These are phyloP conservation scores for Cephalopachus bancanus DNA, from an alignment of 2,797 vertebrate species.

Conservation along the genomic window DNA sequence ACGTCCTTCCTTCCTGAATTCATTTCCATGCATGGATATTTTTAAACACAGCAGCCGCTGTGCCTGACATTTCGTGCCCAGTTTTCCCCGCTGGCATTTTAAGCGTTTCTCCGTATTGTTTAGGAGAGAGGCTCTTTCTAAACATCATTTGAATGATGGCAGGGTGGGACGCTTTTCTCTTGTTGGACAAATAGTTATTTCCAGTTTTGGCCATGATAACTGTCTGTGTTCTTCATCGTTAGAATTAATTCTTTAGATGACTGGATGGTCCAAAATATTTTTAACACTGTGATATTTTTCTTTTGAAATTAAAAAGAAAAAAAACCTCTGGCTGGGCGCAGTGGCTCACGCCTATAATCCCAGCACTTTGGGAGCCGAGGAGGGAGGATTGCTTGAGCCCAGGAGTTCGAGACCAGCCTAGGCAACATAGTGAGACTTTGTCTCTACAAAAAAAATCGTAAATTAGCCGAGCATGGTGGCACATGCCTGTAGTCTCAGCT, in stretches of 20 bases:
- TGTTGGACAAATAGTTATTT: not conserved
- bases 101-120: not conserved
- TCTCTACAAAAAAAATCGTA: too few species aligned
- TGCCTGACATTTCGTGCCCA: not conserved
- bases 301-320: not conserved
- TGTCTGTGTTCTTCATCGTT: not conserved
- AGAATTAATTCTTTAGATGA: not conserved
- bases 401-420: too few species aligned
- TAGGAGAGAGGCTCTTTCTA: not conserved
- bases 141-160: not conserved
- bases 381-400: too few species aligned
- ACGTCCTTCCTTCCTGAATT: not conserved
- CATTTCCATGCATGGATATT: not conserved
- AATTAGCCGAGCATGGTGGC: too few species aligned
- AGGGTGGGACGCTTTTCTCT: not conserved
- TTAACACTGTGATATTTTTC: not conserved
- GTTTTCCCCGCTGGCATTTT: not conserved
- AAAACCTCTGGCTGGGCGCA: too few species aligned
- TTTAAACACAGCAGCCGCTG: not conserved
- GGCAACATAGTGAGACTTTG: too few species aligned
- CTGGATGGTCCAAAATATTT: not conserved
- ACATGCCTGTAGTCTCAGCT: too few species aligned
- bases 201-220: not conserved
- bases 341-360: too few species aligned
- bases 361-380: too few species aligned